Evolutionary conservation across 2,113 vertebrate species (phyloP).

Genomic region (Amblyornis subalaris): DNA sequence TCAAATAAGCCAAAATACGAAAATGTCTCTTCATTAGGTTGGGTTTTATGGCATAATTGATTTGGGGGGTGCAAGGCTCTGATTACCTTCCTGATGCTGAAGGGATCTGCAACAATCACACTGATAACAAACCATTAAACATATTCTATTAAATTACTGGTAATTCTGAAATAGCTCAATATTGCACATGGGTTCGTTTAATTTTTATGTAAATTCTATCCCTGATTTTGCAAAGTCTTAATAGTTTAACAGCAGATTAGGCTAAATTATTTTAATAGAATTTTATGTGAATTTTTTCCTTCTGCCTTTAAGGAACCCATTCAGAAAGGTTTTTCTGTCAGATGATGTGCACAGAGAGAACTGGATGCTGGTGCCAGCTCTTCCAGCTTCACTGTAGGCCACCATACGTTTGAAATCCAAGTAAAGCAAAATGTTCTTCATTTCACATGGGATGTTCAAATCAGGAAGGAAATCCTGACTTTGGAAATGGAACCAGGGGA

Average conservation of each 20-base stretch:
- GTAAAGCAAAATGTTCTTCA: neutral
- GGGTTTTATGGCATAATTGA: slow-evolving; percentile 19
- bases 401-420: neutral
- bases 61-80: slow-evolving; percentile 1
- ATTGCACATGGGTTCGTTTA: slow-evolving; percentile 47
- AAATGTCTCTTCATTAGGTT: slow-evolving; percentile 17
- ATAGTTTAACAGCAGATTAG: slow-evolving; percentile 60
- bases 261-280: slow-evolving; percentile 57
- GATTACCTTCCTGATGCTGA: slow-evolving; percentile 32
- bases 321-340: neutral
- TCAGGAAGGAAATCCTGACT: neutral
- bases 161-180: slow-evolving; percentile 43
- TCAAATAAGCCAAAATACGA: neutral
- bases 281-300: slow-evolving; percentile 29
- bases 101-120: slow-evolving; percentile 49
- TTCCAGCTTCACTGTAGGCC: neutral
- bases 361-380: neutral
- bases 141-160: slow-evolving; percentile 59
- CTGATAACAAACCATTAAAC: slow-evolving; percentile 50
- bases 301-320: neutral
- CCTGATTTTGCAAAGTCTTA: slow-evolving; percentile 41
- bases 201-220: slow-evolving; percentile 68
- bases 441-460: neutral
- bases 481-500: neutral
- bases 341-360: neutral